Conservation (phyloP, 2,888 invertebrate genomes). For the Helobdella robusta region DNA sequence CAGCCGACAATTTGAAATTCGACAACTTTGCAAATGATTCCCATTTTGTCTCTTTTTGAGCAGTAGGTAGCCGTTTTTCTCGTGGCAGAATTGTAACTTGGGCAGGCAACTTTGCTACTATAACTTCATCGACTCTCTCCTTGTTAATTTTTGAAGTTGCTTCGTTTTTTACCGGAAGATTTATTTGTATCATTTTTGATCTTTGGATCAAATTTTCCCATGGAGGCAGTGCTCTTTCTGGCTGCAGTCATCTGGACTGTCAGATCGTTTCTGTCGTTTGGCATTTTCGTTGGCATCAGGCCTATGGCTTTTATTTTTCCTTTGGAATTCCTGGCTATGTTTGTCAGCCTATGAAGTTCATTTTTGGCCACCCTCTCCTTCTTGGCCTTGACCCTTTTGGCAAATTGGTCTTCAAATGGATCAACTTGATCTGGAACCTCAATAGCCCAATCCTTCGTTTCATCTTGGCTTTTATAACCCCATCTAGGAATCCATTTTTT, state of each 20-base stretch:
- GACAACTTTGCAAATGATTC: slow-evolving; percentile 66
- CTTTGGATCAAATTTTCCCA: slow-evolving; percentile 83
- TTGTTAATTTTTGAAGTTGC: slow-evolving; percentile 62
- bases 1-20: too few species aligned
- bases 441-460: slow-evolving; percentile 84
- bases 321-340: slow-evolving; percentile 61
- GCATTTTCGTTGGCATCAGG: slow-evolving; percentile 64
- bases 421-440: slow-evolving; percentile 77
- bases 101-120: slow-evolving; percentile 72
- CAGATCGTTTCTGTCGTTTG: slow-evolving; percentile 63
- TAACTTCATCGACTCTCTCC: slow-evolving; percentile 62
- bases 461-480: slow-evolving; percentile 68
- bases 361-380: slow-evolving; percentile 88
- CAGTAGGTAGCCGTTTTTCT: slow-evolving; percentile 77
- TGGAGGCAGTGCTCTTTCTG: slow-evolving; percentile 73
- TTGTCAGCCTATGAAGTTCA: slow-evolving; percentile 82
- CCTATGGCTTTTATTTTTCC: slow-evolving; percentile 67
- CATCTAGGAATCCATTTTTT: slow-evolving; percentile 68
- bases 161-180: too few species aligned
- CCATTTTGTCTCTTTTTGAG: slow-evolving; percentile 53
- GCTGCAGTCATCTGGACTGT: slow-evolving; percentile 72
- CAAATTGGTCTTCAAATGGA: slow-evolving; percentile 75
- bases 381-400: slow-evolving; percentile 67
- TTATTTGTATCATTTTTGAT: slow-evolving; percentile 70
- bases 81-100: slow-evolving; percentile 64